phyloP scores from a whole-genome alignment of 2,797 vertebrate genomes.

The Epinephelus awoara region DNA sequence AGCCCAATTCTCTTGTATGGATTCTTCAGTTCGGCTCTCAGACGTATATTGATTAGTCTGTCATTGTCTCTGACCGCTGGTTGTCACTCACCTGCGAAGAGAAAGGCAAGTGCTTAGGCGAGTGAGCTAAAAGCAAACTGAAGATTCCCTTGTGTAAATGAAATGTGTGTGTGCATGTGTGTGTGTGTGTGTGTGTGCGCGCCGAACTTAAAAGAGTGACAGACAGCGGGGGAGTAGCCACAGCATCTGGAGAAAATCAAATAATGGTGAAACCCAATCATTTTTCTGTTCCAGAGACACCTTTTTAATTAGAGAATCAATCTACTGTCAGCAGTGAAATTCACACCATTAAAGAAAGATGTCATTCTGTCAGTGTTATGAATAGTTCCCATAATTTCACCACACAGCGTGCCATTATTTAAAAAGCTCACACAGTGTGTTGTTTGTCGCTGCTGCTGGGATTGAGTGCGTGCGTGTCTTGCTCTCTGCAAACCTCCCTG shows the following conservation, averaged over 20 bases:
- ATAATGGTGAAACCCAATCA: neutral
- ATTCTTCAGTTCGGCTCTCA: slow-evolving; percentile 45
- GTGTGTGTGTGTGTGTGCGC: slow-evolving; percentile 11
- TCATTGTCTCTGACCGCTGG: slow-evolving; percentile 45
- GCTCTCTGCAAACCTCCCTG: slow-evolving; percentile 20
- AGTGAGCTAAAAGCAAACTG: slow-evolving; percentile 1
- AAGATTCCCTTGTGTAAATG: slow-evolving; percentile 5
- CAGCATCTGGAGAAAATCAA: slow-evolving; percentile 1
- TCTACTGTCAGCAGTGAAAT: slow-evolving; percentile 2
- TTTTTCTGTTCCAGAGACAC: slow-evolving; percentile 13
- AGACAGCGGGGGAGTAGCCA: neutral
- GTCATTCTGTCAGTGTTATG: slow-evolving; percentile 12
- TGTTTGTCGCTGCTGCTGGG: neutral
- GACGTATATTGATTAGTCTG: slow-evolving; percentile 55
- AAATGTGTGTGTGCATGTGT: slow-evolving; percentile 12
- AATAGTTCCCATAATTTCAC: slow-evolving; percentile 18
- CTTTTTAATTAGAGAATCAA: slow-evolving; percentile 21
- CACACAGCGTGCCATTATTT: slow-evolving; percentile 18
- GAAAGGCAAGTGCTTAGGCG: neutral
- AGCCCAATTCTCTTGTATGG: slow-evolving; percentile 28
- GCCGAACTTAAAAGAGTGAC: neutral
- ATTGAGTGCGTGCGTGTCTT: neutral
- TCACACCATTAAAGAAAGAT: neutral
- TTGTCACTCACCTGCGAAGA: slow-evolving; percentile 22
- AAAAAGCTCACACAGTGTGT: slow-evolving; percentile 7